Percentiles rank a stretch among this genome's conserved stretches.
These are phyloP conservation scores for Tillus elongatus DNA, from an alignment of 2,888 invertebrate genomes.

Conservation along the genomic window DNA sequence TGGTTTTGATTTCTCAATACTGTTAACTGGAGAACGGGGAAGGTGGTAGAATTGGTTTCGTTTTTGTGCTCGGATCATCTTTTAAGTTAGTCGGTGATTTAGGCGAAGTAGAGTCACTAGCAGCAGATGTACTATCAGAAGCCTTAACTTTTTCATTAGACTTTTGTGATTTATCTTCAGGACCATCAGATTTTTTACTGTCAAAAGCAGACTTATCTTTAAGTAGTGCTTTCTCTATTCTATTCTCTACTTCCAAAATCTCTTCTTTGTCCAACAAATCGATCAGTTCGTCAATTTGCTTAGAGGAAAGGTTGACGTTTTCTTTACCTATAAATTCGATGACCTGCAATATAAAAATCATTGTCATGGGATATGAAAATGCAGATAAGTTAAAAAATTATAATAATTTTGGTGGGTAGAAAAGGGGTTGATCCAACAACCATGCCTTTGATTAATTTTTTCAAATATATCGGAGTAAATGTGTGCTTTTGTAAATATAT, in stretches of 20 bases:
- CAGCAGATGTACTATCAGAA: neutral
- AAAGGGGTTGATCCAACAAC: no score
- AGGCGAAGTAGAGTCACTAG: no score
- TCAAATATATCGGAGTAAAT: no score
- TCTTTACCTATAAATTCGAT: slow-evolving; percentile 87
- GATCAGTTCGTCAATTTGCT: slow-evolving; percentile 80
- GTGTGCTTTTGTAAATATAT: no score
- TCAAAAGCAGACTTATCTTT: slow-evolving; percentile 44
- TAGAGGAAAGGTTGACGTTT: slow-evolving; percentile 74
- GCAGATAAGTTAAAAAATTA: no score
- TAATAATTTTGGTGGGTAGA: no score
- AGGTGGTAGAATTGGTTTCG: neutral
- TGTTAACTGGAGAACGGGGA: no score
- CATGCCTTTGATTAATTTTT: no score
- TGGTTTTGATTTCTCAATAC: slow-evolving; percentile 1
- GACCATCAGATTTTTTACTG: no score
- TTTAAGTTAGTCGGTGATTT: no score
- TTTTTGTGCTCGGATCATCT: neutral
- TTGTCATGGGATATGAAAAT: no score
- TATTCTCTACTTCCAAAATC: slow-evolving; percentile 69
- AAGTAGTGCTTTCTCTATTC: slow-evolving; percentile 62
- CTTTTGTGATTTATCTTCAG: neutral
- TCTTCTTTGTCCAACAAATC: slow-evolving; percentile 83
- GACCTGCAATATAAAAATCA: slow-evolving; percentile 55
- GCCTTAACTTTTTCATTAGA: neutral